Evolutionary conservation across 1,140 invertebrate genomes (phyloP), one percentile per base, ranked within the genome.

Genomic region (Dolichoris vasculosae): DNA sequence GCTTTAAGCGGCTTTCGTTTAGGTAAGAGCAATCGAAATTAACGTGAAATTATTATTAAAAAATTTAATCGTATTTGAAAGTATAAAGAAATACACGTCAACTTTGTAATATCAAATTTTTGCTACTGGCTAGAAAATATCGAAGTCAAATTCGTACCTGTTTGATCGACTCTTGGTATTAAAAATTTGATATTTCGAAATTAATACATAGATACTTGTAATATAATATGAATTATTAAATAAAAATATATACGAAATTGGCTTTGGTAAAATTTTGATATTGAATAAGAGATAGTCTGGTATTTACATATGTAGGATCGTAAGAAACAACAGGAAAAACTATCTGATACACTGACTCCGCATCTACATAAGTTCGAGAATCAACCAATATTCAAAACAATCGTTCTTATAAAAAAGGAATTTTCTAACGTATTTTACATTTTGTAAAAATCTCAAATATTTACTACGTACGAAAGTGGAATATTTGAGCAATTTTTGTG

Each of bases 11-110:
- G 13, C 13, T 71, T 59, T 23, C 67, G 13, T 85, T 64, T 81
- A 82, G 55, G 30, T 38, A 85, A 76, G 71, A 20, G 15, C 75
- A 46, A 48, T 17, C 26, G 55, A 67, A 81, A 85, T 80, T 75
- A 46, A 38, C 11, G 46, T 32, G 35, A 43, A 67, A 85, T 80
- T 79, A 80, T 75, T 64, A 71, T 30, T 26, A 76, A 64, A n/a
- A 78, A 75, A 81, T 64, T 80, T 67, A 84, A 77, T 83, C 59
- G 23, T 81, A 40, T 46, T 8, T 59, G 67, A 81, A n/a, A 71
- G 20, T 81, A 75, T 73, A 75, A 38, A 64, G 77, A 85, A 85
- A 85, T 85, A 85, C 84, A 82, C 84, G 84, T 85, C 84, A 76
- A 23, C 67, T 55, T 81, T 81, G 64, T 59, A 85, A 80, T 76